Percentiles rank a stretch among this genome's conserved stretches.
Conservation (phyloP, 2,888 invertebrate species). For the Campaea margaritaria region DNA sequence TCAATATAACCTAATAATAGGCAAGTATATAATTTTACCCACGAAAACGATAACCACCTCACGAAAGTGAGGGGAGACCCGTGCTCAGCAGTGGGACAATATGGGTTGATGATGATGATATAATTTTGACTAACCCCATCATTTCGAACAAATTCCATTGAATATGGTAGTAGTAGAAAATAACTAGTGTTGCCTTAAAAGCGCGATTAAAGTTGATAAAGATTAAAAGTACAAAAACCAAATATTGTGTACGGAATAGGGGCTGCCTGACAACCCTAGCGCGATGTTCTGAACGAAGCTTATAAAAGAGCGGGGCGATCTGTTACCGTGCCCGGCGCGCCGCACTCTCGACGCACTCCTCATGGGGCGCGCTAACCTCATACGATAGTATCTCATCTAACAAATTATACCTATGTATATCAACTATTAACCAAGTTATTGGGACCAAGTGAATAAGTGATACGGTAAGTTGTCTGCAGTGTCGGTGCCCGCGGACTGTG, state of each 20-base stretch:
- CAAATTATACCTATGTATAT: conserved; percentile 68
- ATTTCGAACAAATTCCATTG: no score
- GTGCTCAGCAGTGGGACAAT: no score
- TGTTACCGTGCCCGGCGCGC: conserved; percentile 78
- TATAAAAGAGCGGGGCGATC: conserved; percentile 79
- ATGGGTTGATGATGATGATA: no score
- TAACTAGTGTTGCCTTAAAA: no score
- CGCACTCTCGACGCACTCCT: conserved; percentile 77
- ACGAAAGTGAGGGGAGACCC: no score
- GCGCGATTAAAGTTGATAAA: no score
- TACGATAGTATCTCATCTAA: conserved; percentile 75
- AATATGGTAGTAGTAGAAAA: no score
- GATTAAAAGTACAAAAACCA: no score
- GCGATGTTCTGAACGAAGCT: conserved; percentile 73
- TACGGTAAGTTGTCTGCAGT: conserved; percentile 78
- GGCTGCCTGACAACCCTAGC: conserved; percentile 64
- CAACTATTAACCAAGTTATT: conserved; percentile 62
- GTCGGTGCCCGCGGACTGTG: conserved; percentile 75
- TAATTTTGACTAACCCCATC: no score
- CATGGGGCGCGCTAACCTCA: conserved; percentile 83
- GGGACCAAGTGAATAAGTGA: conserved; percentile 84
- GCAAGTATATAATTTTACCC: no score
- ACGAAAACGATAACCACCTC: no score
- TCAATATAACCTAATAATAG: no score
- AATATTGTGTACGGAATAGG: not conserved